A percentile compares a stretch with the other conserved stretches of the same genome.
Conservation (phyloP, 2,888 invertebrate species). For the Branchipolynoe longqiensis region DNA sequence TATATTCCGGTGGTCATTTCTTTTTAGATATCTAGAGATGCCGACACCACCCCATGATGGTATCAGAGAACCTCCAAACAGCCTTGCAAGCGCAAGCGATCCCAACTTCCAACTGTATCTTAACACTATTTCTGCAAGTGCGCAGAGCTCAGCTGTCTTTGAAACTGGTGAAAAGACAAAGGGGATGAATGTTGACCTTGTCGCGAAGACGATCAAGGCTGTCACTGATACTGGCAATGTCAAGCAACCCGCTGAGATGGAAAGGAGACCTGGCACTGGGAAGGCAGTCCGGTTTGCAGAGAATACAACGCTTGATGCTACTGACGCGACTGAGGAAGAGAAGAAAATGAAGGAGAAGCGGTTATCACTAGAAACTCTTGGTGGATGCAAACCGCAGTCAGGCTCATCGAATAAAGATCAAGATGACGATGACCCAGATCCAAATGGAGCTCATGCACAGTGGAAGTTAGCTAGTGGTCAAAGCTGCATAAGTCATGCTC, state of each 20-base stretch:
- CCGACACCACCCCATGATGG: constrained; percentile 11
- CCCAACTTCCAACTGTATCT: constrained; percentile 7
- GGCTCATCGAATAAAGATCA: neutral
- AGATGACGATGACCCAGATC: constrained; percentile 29
- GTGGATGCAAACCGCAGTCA: constrained; percentile 8
- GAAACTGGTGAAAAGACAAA: constrained; percentile 25
- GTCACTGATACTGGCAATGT: neutral
- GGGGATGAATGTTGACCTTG: neutral
- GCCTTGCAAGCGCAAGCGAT: constrained; percentile 30
- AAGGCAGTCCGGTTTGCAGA: constrained; percentile 58
- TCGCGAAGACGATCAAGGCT: neutral
- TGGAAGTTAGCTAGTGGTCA: no score
- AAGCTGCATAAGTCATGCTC: no score
- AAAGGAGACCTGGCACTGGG: neutral
- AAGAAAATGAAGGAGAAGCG: neutral
- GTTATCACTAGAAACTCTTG: neutral
- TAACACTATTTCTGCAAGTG: constrained; percentile 1
- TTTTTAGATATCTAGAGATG: neutral
- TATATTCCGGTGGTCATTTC: neutral
- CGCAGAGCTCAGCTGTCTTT: constrained; percentile 20
- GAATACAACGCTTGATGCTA: neutral
- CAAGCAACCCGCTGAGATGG: neutral
- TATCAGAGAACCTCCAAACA: constrained; percentile 29
- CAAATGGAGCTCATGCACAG: neutral
- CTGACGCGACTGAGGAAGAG: neutral